Evolutionary conservation across 1,140 invertebrate species (phyloP), one percentile per base, ranked within the genome.

Genomic region (Adoxophyes honmai): DNA sequence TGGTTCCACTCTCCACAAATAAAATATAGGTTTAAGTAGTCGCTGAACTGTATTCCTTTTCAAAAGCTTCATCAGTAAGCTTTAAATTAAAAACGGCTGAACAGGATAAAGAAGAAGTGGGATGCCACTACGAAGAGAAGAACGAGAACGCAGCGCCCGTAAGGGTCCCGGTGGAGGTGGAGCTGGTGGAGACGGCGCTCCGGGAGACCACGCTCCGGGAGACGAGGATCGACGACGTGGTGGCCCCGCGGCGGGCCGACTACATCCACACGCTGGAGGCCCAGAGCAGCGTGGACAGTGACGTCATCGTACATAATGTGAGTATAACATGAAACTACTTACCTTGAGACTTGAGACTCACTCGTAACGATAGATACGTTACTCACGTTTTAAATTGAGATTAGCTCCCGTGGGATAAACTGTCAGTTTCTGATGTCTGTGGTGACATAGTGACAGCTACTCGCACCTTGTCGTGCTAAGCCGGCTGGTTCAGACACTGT

Each of bases 281-380:
- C 4, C 88, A 90, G 67, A 90, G 88, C 69, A 90, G 88, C 53
- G 78, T 89, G 3, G 88, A 90, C 35, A 90, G 88, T 42, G 88
- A 90, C 75, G 86, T 87, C 37, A 84, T 89, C 21, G 86, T 78
- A 7, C 88, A 90, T 68, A 89, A 89, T 78, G 88, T 90, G 66
- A 82, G 76, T 68, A n/a, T n/a, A n/a, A n/a, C n/a, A n/a, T 52
- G n/a, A 36, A 51, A n/a, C 7, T n/a, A 34, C 21, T 11, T 56
- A n/a, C n/a, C n/a, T n/a, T n/a, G n/a, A n/a, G n/a, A n/a, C n/a
- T n/a, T n/a, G n/a, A n/a, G n/a, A n/a, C n/a, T n/a, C n/a, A n/a
- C n/a, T n/a, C n/a, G n/a, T n/a, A n/a, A n/a, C n/a, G n/a, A n/a
- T n/a, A n/a, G n/a, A n/a, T n/a, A n/a, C n/a, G n/a, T n/a, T n/a